A percentile compares a stretch with the other conserved stretches of the same genome.
Evolutionary conservation across 2,797 vertebrate genomes (phyloP).

Genomic region (Myotis myotis): DNA sequence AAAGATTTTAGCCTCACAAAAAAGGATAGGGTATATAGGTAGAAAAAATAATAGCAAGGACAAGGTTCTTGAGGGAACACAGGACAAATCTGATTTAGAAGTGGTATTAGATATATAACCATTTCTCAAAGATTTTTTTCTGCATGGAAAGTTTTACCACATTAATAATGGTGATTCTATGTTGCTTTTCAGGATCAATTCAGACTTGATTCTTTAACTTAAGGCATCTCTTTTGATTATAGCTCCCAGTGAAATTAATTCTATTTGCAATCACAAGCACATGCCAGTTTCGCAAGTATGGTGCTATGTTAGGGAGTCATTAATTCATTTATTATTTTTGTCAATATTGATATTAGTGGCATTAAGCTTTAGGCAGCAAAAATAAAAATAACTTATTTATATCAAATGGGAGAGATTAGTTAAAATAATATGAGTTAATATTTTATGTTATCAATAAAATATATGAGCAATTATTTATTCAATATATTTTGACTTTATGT

Average conservation of each 20-base stretch:
- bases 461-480: not conserved
- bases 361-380: not conserved
- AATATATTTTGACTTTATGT: not conserved
- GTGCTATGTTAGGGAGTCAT: not conserved
- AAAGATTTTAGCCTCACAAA: not conserved
- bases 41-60: not conserved
- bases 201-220: not conserved
- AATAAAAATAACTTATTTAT: not conserved
- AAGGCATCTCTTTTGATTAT: not conserved
- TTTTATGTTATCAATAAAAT: not conserved
- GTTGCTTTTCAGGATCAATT: slow-evolving; percentile 11
- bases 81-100: not conserved
- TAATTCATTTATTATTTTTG: not conserved
- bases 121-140: slow-evolving; percentile 8
- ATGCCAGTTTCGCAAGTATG: not conserved
- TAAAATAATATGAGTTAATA: not conserved
- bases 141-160: not conserved
- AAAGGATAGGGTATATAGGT: not conserved
- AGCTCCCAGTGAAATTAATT: not conserved
- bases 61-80: not conserved
- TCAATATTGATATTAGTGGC: not conserved
- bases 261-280: not conserved
- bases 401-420: not conserved
- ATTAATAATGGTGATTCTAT: not conserved
- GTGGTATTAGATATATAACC: not conserved